Evolutionary conservation across 2,113 vertebrate species (phyloP).

Genomic region (Platysternon megacephalum): DNA sequence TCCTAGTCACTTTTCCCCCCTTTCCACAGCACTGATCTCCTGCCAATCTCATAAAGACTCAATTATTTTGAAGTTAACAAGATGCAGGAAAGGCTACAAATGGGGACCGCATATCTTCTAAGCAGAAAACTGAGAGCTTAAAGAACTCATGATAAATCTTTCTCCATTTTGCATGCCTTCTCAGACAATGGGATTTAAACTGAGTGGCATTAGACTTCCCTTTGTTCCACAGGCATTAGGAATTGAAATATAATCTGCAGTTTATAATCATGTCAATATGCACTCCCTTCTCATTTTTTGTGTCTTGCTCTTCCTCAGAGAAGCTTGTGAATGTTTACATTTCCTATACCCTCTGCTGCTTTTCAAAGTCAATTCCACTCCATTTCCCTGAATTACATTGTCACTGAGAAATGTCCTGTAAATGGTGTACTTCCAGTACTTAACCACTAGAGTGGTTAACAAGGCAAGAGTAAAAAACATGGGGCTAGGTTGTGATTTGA

Average conservation of each 20-base stretch:
- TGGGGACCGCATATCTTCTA: background rate
- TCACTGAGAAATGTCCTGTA: conserved; percentile 20
- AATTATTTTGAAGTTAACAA: conserved; percentile 27
- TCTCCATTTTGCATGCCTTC: background rate
- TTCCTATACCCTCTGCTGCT: background rate
- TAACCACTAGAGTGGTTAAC: background rate
- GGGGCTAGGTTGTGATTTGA: background rate
- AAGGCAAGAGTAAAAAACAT: background rate
- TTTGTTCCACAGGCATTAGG: background rate
- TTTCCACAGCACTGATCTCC: background rate
- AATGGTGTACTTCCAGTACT: background rate
- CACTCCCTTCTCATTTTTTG: background rate
- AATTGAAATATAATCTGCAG: background rate
- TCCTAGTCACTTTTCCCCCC: background rate
- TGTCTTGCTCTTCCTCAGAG: background rate
- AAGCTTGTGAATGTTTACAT: background rate
- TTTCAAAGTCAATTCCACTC: conserved; percentile 50
- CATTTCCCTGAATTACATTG: conserved; percentile 49
- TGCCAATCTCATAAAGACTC: background rate
- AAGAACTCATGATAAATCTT: background rate
- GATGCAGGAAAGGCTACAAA: background rate
- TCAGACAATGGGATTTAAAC: background rate
- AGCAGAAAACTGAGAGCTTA: background rate
- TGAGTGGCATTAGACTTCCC: fast-evolving
- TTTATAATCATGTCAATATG: background rate